Conservation (phyloP, 1,140 invertebrate species). For the Tetramorium simillimum region DNA sequence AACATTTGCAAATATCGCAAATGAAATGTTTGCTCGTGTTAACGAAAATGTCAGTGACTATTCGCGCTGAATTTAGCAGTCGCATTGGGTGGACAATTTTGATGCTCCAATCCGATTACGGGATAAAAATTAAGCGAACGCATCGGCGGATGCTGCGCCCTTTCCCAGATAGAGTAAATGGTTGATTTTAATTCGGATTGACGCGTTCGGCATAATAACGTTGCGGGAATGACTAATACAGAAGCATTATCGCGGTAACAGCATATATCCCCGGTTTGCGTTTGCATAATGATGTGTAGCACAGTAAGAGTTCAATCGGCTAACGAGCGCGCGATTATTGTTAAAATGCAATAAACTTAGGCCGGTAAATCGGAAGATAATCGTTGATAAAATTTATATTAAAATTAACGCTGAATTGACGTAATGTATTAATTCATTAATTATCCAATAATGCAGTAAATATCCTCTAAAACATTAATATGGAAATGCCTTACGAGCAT, state of each 20-base stretch:
- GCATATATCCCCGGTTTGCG: neutral
- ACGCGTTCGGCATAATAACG: slow-evolving; percentile 14
- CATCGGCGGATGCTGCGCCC: neutral
- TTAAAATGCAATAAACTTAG: slow-evolving; percentile 15
- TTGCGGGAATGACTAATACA: neutral
- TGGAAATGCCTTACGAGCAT: neutral
- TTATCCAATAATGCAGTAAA: neutral
- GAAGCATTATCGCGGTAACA: neutral
- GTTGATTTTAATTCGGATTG: slow-evolving; percentile 24
- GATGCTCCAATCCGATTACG: neutral
- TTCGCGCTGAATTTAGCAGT: neutral
- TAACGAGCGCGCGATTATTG: neutral
- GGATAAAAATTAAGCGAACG: slow-evolving; percentile 21
- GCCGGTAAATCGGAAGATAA: neutral
- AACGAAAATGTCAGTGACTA: neutral
- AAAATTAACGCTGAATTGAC: neutral
- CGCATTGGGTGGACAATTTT: neutral
- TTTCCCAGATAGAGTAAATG: neutral
- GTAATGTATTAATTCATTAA: neutral
- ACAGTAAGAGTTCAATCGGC: slow-evolving; percentile 8
- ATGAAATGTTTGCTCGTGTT: neutral
- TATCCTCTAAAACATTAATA: neutral
- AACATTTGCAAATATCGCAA: neutral
- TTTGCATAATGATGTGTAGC: slow-evolving; percentile 2
- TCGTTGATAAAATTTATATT: neutral